Base-by-base conservation (phyloP, 2,113 vertebrate species). In the Elephantulus edwardii region DNA sequence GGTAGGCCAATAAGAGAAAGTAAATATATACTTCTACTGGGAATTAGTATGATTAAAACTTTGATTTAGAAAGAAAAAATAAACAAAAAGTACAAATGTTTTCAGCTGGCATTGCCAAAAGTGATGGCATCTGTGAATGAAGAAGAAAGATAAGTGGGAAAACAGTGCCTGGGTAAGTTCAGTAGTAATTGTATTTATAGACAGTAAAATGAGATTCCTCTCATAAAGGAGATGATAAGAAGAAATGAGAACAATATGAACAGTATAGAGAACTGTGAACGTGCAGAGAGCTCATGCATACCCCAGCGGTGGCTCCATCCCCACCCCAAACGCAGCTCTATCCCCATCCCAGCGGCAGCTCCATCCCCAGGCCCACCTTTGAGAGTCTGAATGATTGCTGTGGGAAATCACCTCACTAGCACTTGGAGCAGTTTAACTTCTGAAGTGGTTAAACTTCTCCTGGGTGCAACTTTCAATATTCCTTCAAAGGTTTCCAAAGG, bases 221-320 rank as follows among this genome's bases (percentile, higher is more conserved):
- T 11, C 0, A 4, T 30, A 28, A 33, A 35, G 33, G 12, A 6
- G 35, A 2, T 19, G 14, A 46, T 12, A 2, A 16, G 52, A 17
- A 80, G 42, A 38, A 5, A 26, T 11, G 70, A 70, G 26, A 28
- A 38, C 13, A 35, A 38, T 8, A n/a, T 38, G 22, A 38, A 38
- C 66, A 22, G 30, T 4, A 12, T 0, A 40, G 71, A 28, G 6
- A 70, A 24, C 28, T 48, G 7, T 3, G 1, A 28, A 62, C 1
- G 0, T 20, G 5, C 10, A 22, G 50, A 24, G 42, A 52, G 8
- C 17, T 3, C 20, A 12, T 42, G 22, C 2, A 3, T 6, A 2
- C 40, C 13, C 9, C 1, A 1, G 4, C 1, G 8, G 54, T n/a
- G n/a, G n/a, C n/a, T n/a, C n/a, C n/a, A n/a, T n/a, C n/a, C n/a